These are phyloP conservation scores for Protomyctophum bolini DNA, from an alignment of 2,113 vertebrate species.

Conservation along the genomic window DNA sequence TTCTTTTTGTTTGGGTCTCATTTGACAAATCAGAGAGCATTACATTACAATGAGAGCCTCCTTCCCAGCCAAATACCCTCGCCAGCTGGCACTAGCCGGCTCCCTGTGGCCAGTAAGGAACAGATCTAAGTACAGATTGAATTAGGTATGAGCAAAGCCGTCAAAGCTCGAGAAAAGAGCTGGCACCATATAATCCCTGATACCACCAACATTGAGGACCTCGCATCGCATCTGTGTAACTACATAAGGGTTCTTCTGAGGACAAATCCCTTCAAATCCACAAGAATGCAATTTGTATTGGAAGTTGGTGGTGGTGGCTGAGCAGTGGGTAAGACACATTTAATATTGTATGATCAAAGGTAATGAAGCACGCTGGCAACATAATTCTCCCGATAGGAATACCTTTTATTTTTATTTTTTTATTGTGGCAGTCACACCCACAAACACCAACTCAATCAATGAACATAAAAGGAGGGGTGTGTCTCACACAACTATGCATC, in stretches of 20 bases:
- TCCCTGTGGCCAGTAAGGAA: conserved; percentile 40
- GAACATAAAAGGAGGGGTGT: no score
- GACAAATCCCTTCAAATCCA: conserved; percentile 33
- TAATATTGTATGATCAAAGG: no score
- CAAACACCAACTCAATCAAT: no score
- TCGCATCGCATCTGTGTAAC: conserved; percentile 23
- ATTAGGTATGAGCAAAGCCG: conserved; percentile 57
- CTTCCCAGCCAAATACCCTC: conserved; percentile 36
- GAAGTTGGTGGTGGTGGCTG: no score
- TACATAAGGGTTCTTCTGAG: conserved; percentile 44
- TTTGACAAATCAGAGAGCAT: conserved; percentile 57
- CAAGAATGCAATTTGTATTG: no score
- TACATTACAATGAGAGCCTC: conserved; percentile 52
- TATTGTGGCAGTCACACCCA: no score
- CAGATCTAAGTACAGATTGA: conserved; percentile 64
- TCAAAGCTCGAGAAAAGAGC: conserved; percentile 40
- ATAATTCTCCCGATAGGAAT: no score
- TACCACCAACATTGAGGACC: conserved; percentile 10
- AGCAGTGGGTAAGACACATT: no score
- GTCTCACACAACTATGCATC: no score
- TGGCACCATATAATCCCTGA: neutral
- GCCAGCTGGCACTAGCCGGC: conserved; percentile 31
- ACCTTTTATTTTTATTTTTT: no score
- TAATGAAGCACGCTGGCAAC: no score
- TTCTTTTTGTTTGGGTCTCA: conserved; percentile 45